Evolutionary conservation across 2,888 invertebrate species (phyloP).

Genomic region (Diarsia mendica): DNA sequence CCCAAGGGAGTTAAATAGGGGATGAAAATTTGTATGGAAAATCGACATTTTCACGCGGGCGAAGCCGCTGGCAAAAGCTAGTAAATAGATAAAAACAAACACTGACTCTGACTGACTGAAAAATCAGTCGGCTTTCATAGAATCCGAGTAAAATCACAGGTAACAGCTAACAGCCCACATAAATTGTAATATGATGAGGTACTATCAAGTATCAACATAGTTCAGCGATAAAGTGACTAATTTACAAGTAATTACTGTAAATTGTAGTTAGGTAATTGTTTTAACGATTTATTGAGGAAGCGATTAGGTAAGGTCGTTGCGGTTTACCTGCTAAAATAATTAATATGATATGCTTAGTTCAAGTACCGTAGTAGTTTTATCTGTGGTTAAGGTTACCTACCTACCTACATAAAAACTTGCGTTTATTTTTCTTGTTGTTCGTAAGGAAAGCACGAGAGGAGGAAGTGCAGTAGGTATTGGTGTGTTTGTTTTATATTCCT

Average conservation of each 20-base stretch:
- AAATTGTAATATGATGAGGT: slow-evolving; percentile 12
- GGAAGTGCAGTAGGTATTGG: background rate
- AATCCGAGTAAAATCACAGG: background rate
- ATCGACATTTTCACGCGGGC: no score
- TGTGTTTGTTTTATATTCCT: slow-evolving; percentile 3
- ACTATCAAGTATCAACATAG: slow-evolving; percentile 1
- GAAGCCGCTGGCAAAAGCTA: no score
- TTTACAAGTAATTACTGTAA: slow-evolving; percentile 28
- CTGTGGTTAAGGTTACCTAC: background rate
- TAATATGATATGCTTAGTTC: background rate
- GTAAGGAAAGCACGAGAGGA: background rate
- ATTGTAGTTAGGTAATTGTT: slow-evolving; percentile 24
- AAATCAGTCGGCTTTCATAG: background rate
- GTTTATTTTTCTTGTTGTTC: background rate
- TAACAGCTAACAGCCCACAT: background rate
- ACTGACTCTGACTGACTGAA: no score
- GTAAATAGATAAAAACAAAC: no score
- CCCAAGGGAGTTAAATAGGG: no score
- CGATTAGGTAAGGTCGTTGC: slow-evolving; percentile 16
- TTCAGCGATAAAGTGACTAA: slow-evolving; percentile 25
- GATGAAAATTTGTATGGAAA: no score
- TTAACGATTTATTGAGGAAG: slow-evolving; percentile 39
- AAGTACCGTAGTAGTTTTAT: no score
- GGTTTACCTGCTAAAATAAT: background rate
- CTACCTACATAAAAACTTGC: background rate